These are phyloP conservation scores for Mustela nigripes DNA, from an alignment of 2,113 vertebrate species.

Conservation along the genomic window DNA sequence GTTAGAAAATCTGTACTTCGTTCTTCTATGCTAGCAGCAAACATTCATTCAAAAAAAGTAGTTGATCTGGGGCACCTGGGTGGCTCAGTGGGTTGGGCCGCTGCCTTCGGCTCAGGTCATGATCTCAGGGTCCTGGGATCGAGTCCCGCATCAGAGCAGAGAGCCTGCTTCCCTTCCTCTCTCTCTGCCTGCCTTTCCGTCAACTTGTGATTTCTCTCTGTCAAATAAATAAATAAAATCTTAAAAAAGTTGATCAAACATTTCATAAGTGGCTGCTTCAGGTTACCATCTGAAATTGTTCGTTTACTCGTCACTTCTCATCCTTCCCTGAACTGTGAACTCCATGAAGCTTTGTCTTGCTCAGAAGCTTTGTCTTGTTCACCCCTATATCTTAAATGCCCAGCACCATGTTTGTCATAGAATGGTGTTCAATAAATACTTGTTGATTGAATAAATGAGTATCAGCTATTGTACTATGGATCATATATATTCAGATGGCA, in stretches of 20 bases:
- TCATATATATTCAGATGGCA: background rate
- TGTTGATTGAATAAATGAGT: slow-evolving; percentile 1
- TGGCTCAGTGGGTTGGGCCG: no score
- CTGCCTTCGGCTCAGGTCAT: no score
- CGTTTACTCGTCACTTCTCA: background rate
- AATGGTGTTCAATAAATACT: background rate
- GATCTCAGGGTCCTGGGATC: no score
- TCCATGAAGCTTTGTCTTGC: background rate
- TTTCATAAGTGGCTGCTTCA: background rate
- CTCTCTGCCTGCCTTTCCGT: no score
- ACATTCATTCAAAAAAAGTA: slow-evolving; percentile 29
- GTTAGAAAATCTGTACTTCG: background rate
- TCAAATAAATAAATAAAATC: no score
- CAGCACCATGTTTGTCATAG: background rate
- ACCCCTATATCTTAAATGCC: background rate
- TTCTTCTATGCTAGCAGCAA: background rate
- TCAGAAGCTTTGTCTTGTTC: background rate
- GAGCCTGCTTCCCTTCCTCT: no score
- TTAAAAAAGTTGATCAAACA: background rate
- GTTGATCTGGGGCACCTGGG: background rate
- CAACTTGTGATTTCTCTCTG: no score
- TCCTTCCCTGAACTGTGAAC: background rate
- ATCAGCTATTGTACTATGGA: background rate
- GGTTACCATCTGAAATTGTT: background rate
- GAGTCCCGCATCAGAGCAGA: no score